Evolutionary conservation across 2,888 invertebrate genomes (phyloP).

Genomic region (Nowickia ferox): DNA sequence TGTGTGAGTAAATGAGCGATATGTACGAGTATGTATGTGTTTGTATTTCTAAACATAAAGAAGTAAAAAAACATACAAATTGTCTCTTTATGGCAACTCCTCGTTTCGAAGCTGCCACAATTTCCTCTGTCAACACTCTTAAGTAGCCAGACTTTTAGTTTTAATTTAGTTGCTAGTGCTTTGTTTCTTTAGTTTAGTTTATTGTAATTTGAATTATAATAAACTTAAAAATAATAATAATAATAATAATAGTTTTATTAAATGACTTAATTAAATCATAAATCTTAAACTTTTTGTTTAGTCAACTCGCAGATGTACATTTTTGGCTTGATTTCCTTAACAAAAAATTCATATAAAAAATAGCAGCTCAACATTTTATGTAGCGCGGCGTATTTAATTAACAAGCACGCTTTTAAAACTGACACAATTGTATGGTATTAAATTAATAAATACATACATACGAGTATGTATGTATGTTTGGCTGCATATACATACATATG

Average conservation of each 20-base stretch:
- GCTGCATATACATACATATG: background rate
- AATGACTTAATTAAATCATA: constrained; percentile 40
- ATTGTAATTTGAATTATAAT: no score
- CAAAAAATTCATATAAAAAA: background rate
- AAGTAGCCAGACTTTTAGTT: constrained; percentile 8
- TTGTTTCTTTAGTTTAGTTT: no score
- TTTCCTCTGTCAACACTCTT: constrained; percentile 17
- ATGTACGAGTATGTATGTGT: no score
- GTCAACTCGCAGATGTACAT: background rate
- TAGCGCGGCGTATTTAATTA: constrained; percentile 40
- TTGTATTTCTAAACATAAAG: background rate
- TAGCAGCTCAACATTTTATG: background rate
- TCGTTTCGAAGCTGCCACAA: background rate
- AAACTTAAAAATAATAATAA: no score
- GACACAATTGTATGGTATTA: constrained; percentile 49
- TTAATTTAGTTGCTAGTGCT: no score
- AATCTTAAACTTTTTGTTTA: constrained; percentile 8
- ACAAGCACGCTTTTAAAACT: constrained; percentile 41
- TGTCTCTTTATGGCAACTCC: no score
- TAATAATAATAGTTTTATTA: constrained; percentile 22
- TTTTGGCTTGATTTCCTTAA: background rate
- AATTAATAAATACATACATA: no score
- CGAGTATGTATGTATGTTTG: no score
- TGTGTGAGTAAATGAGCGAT: no score
- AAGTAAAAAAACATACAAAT: no score